A percentile compares a stretch with the other conserved stretches of the same genome.
Conservation (phyloP, 1,140 invertebrate genomes). For the Leguminivora glycinivorella region DNA sequence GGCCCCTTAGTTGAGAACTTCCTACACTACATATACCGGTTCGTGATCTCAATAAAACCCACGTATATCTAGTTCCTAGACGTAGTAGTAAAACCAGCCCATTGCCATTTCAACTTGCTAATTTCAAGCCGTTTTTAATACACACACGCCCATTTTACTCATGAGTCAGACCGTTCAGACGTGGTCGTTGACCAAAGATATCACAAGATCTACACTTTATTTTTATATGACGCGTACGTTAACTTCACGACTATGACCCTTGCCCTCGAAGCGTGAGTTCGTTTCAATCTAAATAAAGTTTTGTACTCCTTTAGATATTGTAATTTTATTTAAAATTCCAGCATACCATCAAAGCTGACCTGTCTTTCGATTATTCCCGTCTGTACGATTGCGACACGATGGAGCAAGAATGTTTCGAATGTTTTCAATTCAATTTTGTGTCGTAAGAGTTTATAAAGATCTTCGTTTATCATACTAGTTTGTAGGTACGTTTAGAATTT, state of each 20-base stretch:
- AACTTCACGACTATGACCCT: slow-evolving; percentile 17
- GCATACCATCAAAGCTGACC: background rate
- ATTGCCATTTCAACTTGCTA: background rate
- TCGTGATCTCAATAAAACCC: no score
- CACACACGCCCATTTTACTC: background rate
- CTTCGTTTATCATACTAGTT: background rate
- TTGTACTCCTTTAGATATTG: background rate
- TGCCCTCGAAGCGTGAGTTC: background rate
- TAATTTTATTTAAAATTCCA: slow-evolving; percentile 8
- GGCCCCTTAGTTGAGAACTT: no score
- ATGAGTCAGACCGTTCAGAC: background rate
- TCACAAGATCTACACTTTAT: background rate
- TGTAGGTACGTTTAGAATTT: background rate
- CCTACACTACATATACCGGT: no score
- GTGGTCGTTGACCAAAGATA: slow-evolving; percentile 22
- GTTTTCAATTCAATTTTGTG: slow-evolving; percentile 9
- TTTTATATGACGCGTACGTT: slow-evolving; percentile 6
- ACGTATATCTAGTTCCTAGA: no score
- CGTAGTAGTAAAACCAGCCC: no score
- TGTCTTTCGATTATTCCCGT: background rate
- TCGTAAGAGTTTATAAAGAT: background rate
- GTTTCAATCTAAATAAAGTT: background rate
- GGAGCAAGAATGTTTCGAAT: slow-evolving; percentile 7
- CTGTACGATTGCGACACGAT: slow-evolving; percentile 7
- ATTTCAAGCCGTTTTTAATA: background rate